A percentile compares a stretch with the other conserved stretches of the same genome.
Evolutionary conservation across 1,140 invertebrate species (phyloP).

Genomic region (Metaphire vulgaris): DNA sequence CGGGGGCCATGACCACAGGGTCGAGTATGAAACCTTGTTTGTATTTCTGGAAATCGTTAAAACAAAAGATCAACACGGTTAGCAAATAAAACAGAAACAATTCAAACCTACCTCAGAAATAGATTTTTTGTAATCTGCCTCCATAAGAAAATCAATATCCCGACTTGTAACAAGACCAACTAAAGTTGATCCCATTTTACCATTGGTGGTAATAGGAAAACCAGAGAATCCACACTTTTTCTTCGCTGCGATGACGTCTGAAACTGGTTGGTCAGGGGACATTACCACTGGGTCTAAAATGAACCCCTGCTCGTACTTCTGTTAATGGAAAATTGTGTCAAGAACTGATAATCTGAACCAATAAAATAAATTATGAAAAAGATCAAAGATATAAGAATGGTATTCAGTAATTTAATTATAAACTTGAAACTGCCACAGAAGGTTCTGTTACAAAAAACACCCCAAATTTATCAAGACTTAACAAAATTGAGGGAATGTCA

Average conservation of each 20-base stretch:
- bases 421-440: too few relatives aligned
- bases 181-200: conserved; percentile 83
- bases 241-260: conserved; percentile 83
- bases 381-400: too few relatives aligned
- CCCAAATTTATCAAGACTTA: too few relatives aligned
- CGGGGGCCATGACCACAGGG: conserved; percentile 82
- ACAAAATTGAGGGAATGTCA: too few relatives aligned
- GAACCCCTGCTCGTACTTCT: conserved; percentile 93
- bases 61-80: background rate
- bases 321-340: conserved; percentile 27
- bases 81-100: background rate
- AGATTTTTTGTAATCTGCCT: conserved; percentile 48
- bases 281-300: conserved; percentile 92
- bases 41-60: conserved; percentile 58
- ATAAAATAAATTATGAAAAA: too few relatives aligned
- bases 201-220: conserved; percentile 89
- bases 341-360: background rate
- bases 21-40: conserved; percentile 98
- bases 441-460: too few relatives aligned
- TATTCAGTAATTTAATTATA: too few relatives aligned
- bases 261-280: conserved; percentile 71
- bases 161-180: conserved; percentile 89
- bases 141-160: conserved; percentile 87
- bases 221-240: conserved; percentile 91
- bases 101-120: conserved; percentile 40